Evolutionary conservation across 2,888 invertebrate species (phyloP), one percentile per base, ranked within the genome.

Genomic region (Agrilus cyanescens): DNA sequence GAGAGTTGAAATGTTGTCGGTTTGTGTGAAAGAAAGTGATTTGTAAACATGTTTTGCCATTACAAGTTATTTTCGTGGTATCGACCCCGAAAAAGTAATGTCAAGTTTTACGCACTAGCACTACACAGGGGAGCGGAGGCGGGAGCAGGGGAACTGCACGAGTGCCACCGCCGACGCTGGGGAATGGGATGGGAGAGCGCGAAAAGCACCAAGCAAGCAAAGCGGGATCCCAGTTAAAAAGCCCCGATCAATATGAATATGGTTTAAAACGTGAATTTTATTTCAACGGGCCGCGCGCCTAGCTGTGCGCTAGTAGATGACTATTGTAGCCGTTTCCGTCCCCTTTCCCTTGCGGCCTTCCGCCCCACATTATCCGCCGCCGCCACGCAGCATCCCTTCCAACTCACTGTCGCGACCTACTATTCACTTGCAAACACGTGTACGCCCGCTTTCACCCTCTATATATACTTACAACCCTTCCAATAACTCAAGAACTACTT

Each of bases 251-350:
- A 74, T 73, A 74, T 73, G 73, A 73, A 74, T 73, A 73, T 73
- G 73, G 73, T 74, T 73, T 73, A 74, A 74, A 74, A 72, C 73
- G 72, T 70, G 73, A 71, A 73, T 74, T 74, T 74, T 74, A 73
- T 74, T 72, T 72, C 70, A 70, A 70, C 67, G 69, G 67, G 66
- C 65, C 62, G 60, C 25, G 25, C 25, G 25, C 25, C 25, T 25
- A 25, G 25, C 25, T 25, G 10, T 25, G 25, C 25, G 25, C 57
- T 52, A 55, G 48, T 47, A 50, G 59, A 47, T 48, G 47, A 47
- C 47, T 47, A 47, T 45, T 52, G 52, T 46, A 40, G 46, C 51
- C 53, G 35, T 47, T 43, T 37, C 49, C 49, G 44, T 45, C 45
- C 47, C 50, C 50, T n/a, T 53, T 46, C 53, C 50, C 49, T 50